Percentiles rank a stretch among this genome's conserved stretches.
These are phyloP conservation scores for Phainopepla nitens DNA, from an alignment of 2,113 vertebrate genomes.

Conservation along the genomic window DNA sequence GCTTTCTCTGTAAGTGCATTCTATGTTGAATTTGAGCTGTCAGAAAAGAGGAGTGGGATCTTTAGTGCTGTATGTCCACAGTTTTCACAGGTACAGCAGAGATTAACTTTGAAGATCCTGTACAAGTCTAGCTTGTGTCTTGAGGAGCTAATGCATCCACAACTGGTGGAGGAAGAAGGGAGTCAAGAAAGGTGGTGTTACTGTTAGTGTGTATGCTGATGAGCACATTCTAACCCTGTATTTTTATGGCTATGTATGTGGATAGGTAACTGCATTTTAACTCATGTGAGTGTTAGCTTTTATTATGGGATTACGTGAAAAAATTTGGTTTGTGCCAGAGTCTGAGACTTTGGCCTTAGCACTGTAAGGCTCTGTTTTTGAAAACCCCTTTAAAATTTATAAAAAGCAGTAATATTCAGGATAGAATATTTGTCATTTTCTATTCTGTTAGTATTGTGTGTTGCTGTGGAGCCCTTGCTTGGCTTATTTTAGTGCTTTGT, in stretches of 20 bases:
- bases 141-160: rapidly evolving
- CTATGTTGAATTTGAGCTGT: neutral
- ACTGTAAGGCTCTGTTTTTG: neutral
- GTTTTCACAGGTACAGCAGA: neutral
- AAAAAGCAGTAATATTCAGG: neutral
- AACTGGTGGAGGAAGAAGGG: neutral
- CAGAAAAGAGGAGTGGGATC: neutral
- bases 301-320: neutral
- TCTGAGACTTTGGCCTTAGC: neutral
- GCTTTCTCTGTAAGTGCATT: neutral
- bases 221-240: rapidly evolving
- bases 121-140: neutral
- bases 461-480: neutral
- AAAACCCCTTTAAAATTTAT: neutral
- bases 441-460: neutral
- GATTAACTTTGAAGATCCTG: neutral
- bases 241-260: rapidly evolving
- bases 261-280: neutral
- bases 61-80: rapidly evolving
- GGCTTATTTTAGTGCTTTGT: neutral
- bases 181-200: neutral
- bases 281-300: neutral
- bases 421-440: neutral
- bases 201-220: neutral
- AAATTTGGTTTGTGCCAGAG: neutral